Evolutionary conservation across 2,797 vertebrate species (phyloP).

Genomic region (Zalophus californianus): DNA sequence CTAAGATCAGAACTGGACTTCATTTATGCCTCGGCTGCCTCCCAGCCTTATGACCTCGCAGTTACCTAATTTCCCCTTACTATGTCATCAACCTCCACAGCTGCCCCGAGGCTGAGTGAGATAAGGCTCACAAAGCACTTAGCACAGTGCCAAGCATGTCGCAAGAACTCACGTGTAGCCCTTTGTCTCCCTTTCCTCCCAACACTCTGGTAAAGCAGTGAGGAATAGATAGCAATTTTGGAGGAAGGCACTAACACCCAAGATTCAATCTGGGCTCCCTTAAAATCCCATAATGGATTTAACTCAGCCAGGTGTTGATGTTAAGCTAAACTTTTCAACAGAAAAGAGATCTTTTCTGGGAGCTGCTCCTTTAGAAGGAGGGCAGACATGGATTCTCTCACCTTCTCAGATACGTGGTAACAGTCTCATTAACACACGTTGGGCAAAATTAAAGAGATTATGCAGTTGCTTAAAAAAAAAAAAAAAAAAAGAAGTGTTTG

Average conservation of each 20-base stretch:
- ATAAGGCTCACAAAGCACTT: background rate
- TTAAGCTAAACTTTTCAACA: background rate
- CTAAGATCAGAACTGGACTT: background rate
- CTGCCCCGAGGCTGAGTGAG: background rate
- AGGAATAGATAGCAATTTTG: background rate
- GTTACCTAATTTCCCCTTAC: background rate
- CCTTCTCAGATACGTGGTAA: background rate
- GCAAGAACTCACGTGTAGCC: background rate
- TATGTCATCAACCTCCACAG: background rate
- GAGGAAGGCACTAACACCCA: background rate
- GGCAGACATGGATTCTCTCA: background rate
- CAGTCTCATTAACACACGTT: background rate
- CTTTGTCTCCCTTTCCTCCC: background rate
- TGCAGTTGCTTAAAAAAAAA: background rate
- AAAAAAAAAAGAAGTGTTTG: background rate
- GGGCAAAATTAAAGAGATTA: background rate
- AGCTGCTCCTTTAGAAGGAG: background rate
- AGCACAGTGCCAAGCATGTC: background rate
- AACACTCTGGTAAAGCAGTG: no score
- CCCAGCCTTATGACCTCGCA: background rate
- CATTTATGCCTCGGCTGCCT: background rate
- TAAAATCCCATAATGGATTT: background rate
- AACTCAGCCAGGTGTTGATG: background rate
- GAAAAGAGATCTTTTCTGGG: no score
- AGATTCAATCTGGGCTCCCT: background rate